Evolutionary conservation across 2,113 vertebrate species (phyloP), one percentile per base, ranked within the genome.

Genomic region (Engraulis encrasicolus): DNA sequence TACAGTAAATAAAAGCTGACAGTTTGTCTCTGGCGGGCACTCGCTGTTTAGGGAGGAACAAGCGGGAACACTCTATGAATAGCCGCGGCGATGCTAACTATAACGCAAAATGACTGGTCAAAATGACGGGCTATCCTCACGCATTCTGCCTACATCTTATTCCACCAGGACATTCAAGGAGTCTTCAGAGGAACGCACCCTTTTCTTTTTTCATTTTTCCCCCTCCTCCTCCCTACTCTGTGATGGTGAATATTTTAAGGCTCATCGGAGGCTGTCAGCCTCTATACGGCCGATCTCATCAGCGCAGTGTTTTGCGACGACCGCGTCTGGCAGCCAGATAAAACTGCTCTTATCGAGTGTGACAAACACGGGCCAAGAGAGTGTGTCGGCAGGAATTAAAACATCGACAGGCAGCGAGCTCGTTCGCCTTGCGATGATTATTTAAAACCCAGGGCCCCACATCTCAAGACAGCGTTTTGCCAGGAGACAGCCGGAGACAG

Each of bases 321-420:
- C 9, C 23, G 14, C 17, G 58, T 66, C 12, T 66, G 58, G 58
- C 58, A 66, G 58, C 37, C 23, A 3, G 31, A 50, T 81, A 54
- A 20, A 58, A 15, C 17, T 7, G 38, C 50, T 71, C 50, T 81
- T 19, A 18, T 40, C n/a, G 58, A 71, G 19, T 82, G 40, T 20
- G n/a, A 48, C 54, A 82, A 77, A 82, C 37, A 17, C 7, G 7
- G 37, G 54, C 18, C n/a, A 19, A 38, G 54, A n/a, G 34, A 82
- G 40, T 49, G 34, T 7, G 36, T 79, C 38, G 49, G n/a, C 71
- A n/a, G 81, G 49, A 79, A 79, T 83, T 82, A 66, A 83, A 77
- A 48, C 38, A 83, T 66, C 71, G 82, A 82, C 81, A 87, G 49
- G 78, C 82, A 87, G 48, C 87, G 49, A 79, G 78, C 81, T 89